Percentiles rank a stretch among this genome's conserved stretches.
Evolutionary conservation across 2,797 vertebrate species (phyloP).

Genomic region (Alcedo atthis): DNA sequence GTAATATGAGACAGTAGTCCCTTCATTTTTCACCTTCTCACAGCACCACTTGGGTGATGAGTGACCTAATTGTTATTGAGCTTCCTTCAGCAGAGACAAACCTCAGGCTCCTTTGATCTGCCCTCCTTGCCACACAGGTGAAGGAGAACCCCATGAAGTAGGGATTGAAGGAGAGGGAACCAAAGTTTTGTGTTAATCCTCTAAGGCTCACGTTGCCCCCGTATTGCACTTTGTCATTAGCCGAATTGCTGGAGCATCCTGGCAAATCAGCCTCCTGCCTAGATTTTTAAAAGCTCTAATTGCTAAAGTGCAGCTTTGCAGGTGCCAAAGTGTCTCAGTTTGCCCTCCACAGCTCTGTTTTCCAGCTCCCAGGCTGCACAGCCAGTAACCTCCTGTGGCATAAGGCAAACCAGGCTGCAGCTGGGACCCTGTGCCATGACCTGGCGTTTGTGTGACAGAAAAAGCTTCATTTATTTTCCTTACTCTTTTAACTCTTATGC

Average conservation of each 20-base stretch:
- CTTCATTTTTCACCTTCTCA: neutral
- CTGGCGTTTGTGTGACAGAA: fast-evolving
- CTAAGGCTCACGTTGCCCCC: fast-evolving
- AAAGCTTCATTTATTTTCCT: neutral
- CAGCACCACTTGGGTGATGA: neutral
- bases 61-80: neutral
- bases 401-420: neutral
- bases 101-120: neutral
- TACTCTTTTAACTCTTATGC: conserved; percentile 5
- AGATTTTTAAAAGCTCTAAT: conserved; percentile 51
- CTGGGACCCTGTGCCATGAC: neutral
- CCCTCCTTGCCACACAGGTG: neutral
- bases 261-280: conserved; percentile 66
- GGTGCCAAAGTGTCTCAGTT: neutral
- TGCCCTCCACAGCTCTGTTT: neutral
- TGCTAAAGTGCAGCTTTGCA: neutral
- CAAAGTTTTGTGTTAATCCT: neutral
- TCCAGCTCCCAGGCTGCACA: neutral
- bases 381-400: neutral
- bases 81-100: neutral
- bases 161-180: neutral
- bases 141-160: neutral
- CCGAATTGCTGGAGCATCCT: conserved; percentile 48
- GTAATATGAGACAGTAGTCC: neutral
- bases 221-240: conserved; percentile 37